Conservation (phyloP, 2,113 vertebrate species). For the Steatornis caripensis region DNA sequence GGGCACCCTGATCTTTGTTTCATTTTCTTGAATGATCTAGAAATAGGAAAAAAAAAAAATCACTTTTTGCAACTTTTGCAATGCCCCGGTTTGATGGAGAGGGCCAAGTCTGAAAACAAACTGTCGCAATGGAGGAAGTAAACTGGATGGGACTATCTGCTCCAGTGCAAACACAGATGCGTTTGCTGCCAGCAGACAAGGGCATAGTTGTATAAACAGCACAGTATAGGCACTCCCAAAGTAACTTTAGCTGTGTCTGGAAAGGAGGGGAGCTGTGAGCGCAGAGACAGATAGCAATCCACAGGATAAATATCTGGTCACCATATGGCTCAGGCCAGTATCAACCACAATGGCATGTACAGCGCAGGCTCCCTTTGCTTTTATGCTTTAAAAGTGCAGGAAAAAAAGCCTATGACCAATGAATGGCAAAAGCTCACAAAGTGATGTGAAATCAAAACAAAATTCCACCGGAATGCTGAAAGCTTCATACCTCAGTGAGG, state of each 20-base stretch:
- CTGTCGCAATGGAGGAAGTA: neutral
- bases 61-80: neutral
- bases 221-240: neutral
- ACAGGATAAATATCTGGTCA: neutral
- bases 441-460: slow-evolving; percentile 7
- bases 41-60: neutral
- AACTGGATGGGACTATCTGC: neutral
- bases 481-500: slow-evolving; percentile 2
- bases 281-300: neutral
- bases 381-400: neutral
- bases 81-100: neutral
- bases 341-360: neutral
- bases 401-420: neutral
- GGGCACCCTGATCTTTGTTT: neutral
- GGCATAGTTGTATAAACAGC: neutral
- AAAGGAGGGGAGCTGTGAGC: neutral
- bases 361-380: neutral
- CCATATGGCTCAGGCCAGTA: neutral
- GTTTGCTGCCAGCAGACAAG: neutral
- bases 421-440: neutral
- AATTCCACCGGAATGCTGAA: slow-evolving; percentile 21
- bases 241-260: neutral
- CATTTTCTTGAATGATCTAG: neutral
- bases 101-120: neutral
- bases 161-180: neutral